Evolutionary conservation across 2,113 vertebrate genomes (phyloP).

Genomic region (Rostratula benghalensis): DNA sequence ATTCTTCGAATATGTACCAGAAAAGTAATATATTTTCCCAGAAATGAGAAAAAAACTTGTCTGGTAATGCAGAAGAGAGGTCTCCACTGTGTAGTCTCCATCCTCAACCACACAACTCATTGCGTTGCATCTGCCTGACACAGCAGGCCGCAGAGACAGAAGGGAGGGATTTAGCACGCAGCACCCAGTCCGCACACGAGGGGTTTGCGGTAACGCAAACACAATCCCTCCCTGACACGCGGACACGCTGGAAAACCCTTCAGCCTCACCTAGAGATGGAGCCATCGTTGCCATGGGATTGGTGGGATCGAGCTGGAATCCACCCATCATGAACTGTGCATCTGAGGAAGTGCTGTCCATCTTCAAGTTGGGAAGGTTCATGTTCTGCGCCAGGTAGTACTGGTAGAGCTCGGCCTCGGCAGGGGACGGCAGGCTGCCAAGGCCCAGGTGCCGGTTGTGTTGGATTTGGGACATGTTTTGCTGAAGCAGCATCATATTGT

Average conservation of each 20-base stretch:
- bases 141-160: neutral
- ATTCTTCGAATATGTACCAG: neutral
- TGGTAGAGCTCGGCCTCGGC: constrained; percentile 98
- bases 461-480: constrained; percentile 97
- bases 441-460: constrained; percentile 87
- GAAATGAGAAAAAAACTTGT: neutral
- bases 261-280: constrained; percentile 90
- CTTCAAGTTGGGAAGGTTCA: constrained; percentile 92
- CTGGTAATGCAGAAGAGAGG: neutral
- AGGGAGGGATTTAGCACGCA: neutral
- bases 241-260: neutral
- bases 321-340: constrained; percentile 91
- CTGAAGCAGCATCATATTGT: constrained; percentile 98
- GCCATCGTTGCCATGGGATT: constrained; percentile 85
- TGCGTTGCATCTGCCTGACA: accelerated
- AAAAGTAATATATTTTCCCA: neutral
- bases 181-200: accelerated
- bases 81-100: neutral
- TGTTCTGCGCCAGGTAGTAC: constrained; percentile 97
- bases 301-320: constrained; percentile 92
- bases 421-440: constrained; percentile 90
- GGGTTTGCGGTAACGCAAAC: neutral
- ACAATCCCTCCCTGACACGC: neutral
- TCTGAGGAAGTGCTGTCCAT: constrained; percentile 88
- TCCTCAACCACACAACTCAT: neutral